A percentile compares a stretch with the other conserved stretches of the same genome.
phyloP scores from a whole-genome alignment of 2,888 invertebrate species.

The Metopia argyrocephala region DNA sequence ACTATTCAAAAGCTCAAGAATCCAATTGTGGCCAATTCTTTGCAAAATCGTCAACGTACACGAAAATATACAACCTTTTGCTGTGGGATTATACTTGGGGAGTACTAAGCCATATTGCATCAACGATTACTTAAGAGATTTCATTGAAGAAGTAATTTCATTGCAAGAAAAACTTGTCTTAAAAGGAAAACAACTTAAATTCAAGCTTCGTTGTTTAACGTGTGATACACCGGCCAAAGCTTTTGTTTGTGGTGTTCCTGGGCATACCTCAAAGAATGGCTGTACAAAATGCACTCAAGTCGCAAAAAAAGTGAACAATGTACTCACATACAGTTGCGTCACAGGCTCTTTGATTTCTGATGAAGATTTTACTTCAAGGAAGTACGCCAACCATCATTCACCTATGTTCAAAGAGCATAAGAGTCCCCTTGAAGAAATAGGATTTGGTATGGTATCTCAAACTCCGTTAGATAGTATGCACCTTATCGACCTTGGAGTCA shows the following conservation, averaged over 20 bases:
- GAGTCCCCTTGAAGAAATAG: too few species aligned
- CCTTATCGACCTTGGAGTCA: too few species aligned
- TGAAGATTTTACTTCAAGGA: constrained; percentile 10
- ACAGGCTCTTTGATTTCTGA: constrained; percentile 1
- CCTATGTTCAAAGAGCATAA: too few species aligned
- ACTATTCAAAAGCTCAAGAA: too few species aligned
- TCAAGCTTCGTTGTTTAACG: too few species aligned
- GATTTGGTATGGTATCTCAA: too few species aligned
- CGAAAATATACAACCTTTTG: constrained; percentile 1
- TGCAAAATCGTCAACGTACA: neutral
- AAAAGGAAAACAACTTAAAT: constrained; percentile 11
- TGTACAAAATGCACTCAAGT: too few species aligned
- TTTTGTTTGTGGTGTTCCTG: too few species aligned
- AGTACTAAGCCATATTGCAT: constrained; percentile 7
- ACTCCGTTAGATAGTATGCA: too few species aligned
- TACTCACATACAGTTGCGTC: constrained; percentile 10
- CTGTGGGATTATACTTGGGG: constrained; percentile 9
- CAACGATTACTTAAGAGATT: constrained; percentile 27
- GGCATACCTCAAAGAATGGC: constrained; percentile 18
- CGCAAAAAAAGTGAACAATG: neutral
- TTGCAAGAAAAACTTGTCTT: neutral
- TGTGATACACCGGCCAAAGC: too few species aligned
- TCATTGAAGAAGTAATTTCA: too few species aligned
- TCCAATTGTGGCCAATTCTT: constrained; percentile 43
- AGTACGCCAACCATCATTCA: constrained; percentile 29